phyloP scores from a whole-genome alignment of 2,113 vertebrate genomes.

The Bungarus multicinctus region DNA sequence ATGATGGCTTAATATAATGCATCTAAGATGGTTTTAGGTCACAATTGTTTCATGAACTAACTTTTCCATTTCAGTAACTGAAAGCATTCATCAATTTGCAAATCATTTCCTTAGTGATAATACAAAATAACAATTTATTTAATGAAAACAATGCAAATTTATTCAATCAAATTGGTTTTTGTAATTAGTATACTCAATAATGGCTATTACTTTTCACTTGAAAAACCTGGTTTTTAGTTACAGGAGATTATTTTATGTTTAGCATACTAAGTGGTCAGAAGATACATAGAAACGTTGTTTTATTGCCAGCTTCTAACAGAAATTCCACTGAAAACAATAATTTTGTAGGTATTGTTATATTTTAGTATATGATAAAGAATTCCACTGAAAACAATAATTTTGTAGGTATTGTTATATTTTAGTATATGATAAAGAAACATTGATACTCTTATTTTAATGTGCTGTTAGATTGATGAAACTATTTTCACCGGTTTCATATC shows the following conservation, averaged over 20 bases:
- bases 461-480: not conserved
- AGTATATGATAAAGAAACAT: not conserved
- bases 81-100: conserved; percentile 24
- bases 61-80: not conserved
- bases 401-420: not conserved
- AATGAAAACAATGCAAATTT: conserved; percentile 25
- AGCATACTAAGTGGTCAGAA: not conserved
- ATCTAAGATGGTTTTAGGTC: not conserved
- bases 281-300: not conserved
- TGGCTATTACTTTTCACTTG: not conserved
- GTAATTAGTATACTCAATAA: not conserved
- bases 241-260: not conserved
- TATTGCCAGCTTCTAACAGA: not conserved
- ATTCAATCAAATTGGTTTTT: not conserved
- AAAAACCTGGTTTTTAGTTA: not conserved
- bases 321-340: not conserved
- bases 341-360: not conserved
- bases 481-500: not conserved
- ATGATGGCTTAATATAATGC: not conserved
- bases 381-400: not conserved
- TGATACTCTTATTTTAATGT: not conserved
- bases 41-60: not conserved
- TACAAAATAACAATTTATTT: conserved; percentile 26
- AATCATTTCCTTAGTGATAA: conserved; percentile 23
- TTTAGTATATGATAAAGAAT: not conserved